Evolutionary conservation across 2,113 vertebrate species (phyloP).

Genomic region (Callipepla californica): DNA sequence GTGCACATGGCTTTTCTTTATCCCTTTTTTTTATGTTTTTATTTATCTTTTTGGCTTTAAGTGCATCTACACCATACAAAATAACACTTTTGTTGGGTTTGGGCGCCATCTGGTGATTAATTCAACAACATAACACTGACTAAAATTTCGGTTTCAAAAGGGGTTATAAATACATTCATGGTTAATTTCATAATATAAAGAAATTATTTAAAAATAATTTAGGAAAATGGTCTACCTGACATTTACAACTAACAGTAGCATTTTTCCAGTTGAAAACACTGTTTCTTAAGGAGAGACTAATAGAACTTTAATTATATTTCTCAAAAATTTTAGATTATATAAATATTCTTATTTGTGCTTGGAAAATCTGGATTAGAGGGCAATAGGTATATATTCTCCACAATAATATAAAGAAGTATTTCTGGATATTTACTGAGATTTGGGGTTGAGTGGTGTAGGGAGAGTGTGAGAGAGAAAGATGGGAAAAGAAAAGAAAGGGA

Average conservation of each 20-base stretch:
- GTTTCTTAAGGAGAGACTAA: neutral
- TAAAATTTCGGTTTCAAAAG: neutral
- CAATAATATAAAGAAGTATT: neutral
- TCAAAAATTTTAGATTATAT: neutral
- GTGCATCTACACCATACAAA: neutral
- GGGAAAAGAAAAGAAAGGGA: neutral
- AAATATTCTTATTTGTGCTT: neutral
- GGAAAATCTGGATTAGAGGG: neutral
- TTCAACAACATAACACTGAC: neutral
- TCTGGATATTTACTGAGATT: neutral
- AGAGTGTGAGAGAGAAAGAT: neutral
- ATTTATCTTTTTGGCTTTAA: neutral
- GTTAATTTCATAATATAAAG: neutral
- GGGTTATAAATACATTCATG: fast-evolving
- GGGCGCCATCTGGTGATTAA: conserved; percentile 76
- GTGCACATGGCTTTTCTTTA: fast-evolving
- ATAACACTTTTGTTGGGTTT: conserved; percentile 62
- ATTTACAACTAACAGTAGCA: neutral
- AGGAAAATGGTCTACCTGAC: neutral
- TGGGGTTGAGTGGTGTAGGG: fast-evolving
- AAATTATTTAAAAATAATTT: neutral
- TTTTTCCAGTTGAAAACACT: neutral
- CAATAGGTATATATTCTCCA: no score
- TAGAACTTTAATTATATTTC: neutral
- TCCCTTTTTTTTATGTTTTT: no score